Evolutionary conservation across 2,888 invertebrate species (phyloP).

Genomic region (Escarpia spicata): DNA sequence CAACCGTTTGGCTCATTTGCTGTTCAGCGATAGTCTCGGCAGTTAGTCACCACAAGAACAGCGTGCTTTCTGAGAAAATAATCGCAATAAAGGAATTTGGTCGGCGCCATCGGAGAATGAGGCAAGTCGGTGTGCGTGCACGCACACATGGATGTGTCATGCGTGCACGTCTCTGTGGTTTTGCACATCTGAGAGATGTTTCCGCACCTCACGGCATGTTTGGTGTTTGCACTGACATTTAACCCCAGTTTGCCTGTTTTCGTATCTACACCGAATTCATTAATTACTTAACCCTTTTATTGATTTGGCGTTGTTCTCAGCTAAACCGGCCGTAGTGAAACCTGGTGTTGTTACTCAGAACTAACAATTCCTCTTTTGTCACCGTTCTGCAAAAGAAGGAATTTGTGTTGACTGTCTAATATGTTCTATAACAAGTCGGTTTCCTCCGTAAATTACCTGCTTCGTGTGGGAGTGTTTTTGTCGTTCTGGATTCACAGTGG

Average conservation of each 20-base stretch:
- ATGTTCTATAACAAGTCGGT: not conserved
- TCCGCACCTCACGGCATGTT: not conserved
- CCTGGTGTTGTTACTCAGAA: not conserved
- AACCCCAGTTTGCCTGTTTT: not conserved
- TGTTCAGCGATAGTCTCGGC: constrained; percentile 1
- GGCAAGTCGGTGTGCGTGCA: not conserved
- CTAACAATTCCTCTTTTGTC: not conserved
- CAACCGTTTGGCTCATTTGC: not conserved
- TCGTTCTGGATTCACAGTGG: not conserved
- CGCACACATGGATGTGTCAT: not conserved
- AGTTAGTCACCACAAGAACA: not conserved
- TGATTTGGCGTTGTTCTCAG: not conserved
- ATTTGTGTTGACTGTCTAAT: not conserved
- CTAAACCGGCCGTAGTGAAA: not conserved
- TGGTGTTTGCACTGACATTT: not conserved
- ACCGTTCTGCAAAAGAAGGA: constrained; percentile 8
- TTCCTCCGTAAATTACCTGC: not conserved
- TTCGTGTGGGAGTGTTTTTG: not conserved
- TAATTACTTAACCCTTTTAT: not conserved
- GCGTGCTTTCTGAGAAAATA: constrained; percentile 1
- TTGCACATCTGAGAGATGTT: constrained; percentile 1
- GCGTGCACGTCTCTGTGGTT: not conserved
- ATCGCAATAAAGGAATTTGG: constrained; percentile 9
- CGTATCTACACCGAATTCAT: not conserved
- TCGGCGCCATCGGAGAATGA: not conserved